Evolutionary conservation across 2,113 vertebrate genomes (phyloP).

Genomic region (Cynocephalus volans): DNA sequence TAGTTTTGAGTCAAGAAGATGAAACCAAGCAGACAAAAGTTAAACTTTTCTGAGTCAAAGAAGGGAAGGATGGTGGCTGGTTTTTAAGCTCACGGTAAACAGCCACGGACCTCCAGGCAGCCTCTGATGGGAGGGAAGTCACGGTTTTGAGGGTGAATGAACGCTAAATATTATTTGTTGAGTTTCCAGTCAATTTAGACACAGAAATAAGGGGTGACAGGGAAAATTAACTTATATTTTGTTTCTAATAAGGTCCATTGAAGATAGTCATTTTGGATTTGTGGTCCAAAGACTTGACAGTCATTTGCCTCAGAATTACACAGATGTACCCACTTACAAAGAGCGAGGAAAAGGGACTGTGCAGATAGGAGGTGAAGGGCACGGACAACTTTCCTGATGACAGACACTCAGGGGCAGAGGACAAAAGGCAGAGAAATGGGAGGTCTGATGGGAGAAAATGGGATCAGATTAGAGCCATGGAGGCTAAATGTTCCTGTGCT

Average conservation of each 20-base stretch:
- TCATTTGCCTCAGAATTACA: neutral
- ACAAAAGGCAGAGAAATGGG: too few species aligned
- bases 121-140: neutral
- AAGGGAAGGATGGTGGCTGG: too few species aligned
- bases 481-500: neutral
- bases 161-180: neutral
- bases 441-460: too few species aligned
- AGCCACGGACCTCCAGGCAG: neutral
- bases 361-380: too few species aligned
- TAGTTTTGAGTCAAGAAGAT: neutral
- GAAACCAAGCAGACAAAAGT: neutral
- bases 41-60: neutral
- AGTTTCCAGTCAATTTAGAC: neutral
- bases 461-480: neutral
- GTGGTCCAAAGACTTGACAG: neutral
- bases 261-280: neutral
- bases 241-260: neutral
- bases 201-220: neutral
- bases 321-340: too few species aligned
- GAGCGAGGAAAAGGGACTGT: neutral
- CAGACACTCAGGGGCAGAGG: neutral
- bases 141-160: neutral
- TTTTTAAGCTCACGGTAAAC: neutral
- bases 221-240: neutral
- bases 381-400: neutral